Base-by-base conservation (phyloP, 2,113 vertebrate genomes). In the Peromyscus polionotus region DNA sequence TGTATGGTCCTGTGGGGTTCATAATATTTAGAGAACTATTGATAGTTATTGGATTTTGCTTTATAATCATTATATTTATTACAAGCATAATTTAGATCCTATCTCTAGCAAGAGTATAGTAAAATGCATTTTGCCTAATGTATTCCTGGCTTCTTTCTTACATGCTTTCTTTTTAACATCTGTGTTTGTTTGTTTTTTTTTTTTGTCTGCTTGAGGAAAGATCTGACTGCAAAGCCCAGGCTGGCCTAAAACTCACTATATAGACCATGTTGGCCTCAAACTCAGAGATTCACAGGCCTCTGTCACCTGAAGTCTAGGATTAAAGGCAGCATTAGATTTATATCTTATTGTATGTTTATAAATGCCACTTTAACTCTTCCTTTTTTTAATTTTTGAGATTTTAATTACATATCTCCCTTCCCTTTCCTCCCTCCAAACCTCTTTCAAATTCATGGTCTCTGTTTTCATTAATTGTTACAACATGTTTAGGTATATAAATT, bases 171-270 rank as follows among this genome's bases (percentile, higher is more conserved):
- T 94, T 75, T 68, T 80, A 65, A 63, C 79, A 51, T 65, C 9
- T 75, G 6, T 94, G 94, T 54, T 54, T 76, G 3, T 65, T 51
- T 85, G 54, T 90, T 91, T 75, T 65, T 90, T 91, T 75, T 65
- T 51, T 39, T 84, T 59, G 57, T 57, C 9, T 81, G 54, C 31
- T 63, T 63, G 59, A 19, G n/a, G 24, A 65, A 31, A 26, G 13
- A 4, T 85, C 59, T 45, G 7, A 45, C 13, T 63, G 14, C 39
- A 45, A 19, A 63, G 39, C 0, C 8, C 28, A 65, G 59, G 4
- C n/a, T 63, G 54, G 24, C 81, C 24, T 63, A 24, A 3, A 42
- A 42, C 81, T 42, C n/a, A 45, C 59, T 28, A 19, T 42, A 26
- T 63, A 39, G 24, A 63, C 24, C 24, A 84, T 3, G 24, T 63